These are phyloP conservation scores for Lymantria monacha DNA, from an alignment of 2,888 invertebrate species.

Conservation along the genomic window DNA sequence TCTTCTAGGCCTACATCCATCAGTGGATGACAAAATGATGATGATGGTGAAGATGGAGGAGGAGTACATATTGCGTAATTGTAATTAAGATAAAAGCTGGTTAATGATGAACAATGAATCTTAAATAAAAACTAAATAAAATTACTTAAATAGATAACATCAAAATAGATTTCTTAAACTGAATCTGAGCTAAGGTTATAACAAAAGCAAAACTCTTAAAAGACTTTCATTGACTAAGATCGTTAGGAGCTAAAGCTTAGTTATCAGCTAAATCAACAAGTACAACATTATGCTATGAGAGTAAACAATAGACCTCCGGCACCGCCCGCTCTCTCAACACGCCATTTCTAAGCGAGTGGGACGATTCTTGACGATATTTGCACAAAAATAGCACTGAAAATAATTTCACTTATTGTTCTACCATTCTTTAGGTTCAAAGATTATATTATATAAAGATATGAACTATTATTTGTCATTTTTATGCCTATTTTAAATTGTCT, in stretches of 20 bases:
- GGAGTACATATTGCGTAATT: no score
- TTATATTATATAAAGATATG: slow-evolving; percentile 14
- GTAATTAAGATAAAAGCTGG: no score
- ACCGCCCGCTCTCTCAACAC: slow-evolving; percentile 23
- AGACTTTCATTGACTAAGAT: no score
- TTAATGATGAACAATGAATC: no score
- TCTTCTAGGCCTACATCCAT: no score
- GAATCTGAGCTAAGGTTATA: no score
- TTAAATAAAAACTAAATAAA: no score
- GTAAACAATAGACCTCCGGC: slow-evolving; percentile 22
- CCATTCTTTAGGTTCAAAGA: slow-evolving; percentile 30
- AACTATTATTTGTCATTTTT: neutral
- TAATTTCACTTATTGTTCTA: slow-evolving; percentile 50
- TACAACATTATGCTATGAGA: slow-evolving; percentile 16
- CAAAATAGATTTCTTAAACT: no score
- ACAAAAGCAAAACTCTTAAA: no score
- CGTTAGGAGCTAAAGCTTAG: neutral
- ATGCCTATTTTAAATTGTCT: neutral
- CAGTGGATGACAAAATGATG: no score
- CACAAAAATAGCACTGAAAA: slow-evolving; percentile 45
- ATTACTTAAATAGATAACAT: no score
- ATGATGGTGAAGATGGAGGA: no score
- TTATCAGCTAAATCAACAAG: slow-evolving; percentile 35
- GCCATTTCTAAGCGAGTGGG: slow-evolving; percentile 35
- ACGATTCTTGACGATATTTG: slow-evolving; percentile 50